Evolutionary conservation across 2,888 invertebrate genomes (phyloP).

Genomic region (Eupithecia centaureata): DNA sequence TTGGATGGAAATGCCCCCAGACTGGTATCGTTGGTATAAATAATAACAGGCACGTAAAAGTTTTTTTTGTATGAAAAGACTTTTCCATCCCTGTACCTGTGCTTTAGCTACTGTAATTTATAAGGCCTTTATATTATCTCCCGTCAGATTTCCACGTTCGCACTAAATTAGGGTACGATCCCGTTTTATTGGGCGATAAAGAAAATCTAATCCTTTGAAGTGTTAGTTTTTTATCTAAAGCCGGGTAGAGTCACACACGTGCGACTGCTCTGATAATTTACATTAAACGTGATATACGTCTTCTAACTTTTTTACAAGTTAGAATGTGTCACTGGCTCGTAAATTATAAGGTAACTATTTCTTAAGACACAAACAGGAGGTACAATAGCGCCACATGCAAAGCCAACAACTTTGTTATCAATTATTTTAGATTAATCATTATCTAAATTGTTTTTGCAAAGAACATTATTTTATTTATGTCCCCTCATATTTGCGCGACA

Average conservation of each 20-base stretch:
- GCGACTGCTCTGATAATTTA: neutral
- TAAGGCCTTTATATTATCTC: conserved; percentile 8
- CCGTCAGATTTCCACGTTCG: conserved; percentile 7
- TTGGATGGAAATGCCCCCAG: too few species aligned
- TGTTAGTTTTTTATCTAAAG: conserved; percentile 8
- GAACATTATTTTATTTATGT: too few species aligned
- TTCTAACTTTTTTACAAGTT: neutral
- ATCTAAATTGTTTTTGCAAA: neutral
- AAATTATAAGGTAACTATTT: too few species aligned
- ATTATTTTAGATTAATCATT: neutral
- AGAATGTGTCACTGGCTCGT: neutral
- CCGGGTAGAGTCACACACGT: neutral
- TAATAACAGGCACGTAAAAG: too few species aligned
- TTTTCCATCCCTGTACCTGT: neutral
- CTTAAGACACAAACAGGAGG: too few species aligned
- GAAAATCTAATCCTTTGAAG: conserved; percentile 12
- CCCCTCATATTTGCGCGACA: too few species aligned
- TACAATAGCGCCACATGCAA: too few species aligned
- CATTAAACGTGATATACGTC: neutral
- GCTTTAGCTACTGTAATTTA: conserved; percentile 2
- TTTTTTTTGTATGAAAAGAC: neutral
- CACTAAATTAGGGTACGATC: conserved; percentile 7
- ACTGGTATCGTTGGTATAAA: too few species aligned
- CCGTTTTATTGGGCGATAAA: conserved; percentile 10
- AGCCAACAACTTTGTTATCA: too few species aligned